Percentiles rank a stretch among this genome's conserved stretches.
Conservation (phyloP, 2,888 invertebrate genomes). For the Stenodema calcarata region DNA sequence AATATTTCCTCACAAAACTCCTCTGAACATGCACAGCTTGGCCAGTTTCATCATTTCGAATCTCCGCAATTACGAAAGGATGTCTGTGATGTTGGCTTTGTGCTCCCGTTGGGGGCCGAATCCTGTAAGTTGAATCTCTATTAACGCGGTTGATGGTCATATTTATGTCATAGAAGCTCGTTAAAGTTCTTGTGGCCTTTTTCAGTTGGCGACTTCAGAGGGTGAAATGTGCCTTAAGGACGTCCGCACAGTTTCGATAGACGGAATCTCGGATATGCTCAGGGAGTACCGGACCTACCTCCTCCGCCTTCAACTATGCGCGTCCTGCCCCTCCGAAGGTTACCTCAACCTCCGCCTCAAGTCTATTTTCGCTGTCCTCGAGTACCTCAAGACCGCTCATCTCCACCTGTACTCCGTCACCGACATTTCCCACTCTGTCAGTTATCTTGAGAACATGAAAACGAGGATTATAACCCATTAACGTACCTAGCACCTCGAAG, state of each 20-base stretch:
- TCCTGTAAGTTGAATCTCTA: slow-evolving; percentile 53
- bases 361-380: slow-evolving; percentile 16
- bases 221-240: slow-evolving; percentile 52
- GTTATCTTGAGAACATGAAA: slow-evolving; percentile 36
- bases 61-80: slow-evolving; percentile 62
- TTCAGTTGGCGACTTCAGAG: slow-evolving; percentile 48
- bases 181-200: not conserved
- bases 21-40: slow-evolving; percentile 71
- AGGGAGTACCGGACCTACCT: slow-evolving; percentile 35
- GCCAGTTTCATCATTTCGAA: slow-evolving; percentile 77
- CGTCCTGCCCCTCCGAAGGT: not conserved
- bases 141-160: too few relatives aligned
- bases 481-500: not conserved
- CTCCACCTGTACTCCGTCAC: slow-evolving; percentile 33
- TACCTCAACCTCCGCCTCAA: slow-evolving; percentile 26
- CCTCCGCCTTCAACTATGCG: slow-evolving; percentile 14
- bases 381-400: slow-evolving; percentile 47
- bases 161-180: too few relatives aligned
- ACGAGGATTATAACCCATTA: not conserved
- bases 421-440: slow-evolving; percentile 36
- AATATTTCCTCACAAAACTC: slow-evolving; percentile 70
- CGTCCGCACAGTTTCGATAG: slow-evolving; percentile 39
- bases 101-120: slow-evolving; percentile 53
- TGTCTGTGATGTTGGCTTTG: slow-evolving; percentile 53
- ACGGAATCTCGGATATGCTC: slow-evolving; percentile 50